Evolutionary conservation across 2,113 vertebrate species (phyloP).

Genomic region (Embiotoca jacksoni): DNA sequence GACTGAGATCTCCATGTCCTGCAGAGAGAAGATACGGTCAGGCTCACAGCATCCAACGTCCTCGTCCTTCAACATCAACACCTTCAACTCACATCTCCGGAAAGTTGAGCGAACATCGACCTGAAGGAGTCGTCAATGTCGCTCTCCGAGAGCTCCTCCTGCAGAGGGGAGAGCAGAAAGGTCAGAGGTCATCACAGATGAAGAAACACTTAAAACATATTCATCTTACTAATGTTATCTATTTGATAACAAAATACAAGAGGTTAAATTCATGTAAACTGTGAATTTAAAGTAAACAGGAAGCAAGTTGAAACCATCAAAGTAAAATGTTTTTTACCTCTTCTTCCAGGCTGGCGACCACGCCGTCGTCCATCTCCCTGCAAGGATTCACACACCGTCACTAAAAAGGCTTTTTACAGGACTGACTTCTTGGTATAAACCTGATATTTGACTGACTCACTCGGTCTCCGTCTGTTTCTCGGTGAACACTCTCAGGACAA

Average conservation of each 20-base stretch:
- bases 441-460: conserved; percentile 71
- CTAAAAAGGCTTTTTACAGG: neutral
- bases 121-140: conserved; percentile 87
- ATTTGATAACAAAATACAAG: no score
- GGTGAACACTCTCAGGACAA: conserved; percentile 92
- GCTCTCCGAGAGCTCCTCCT: conserved; percentile 84
- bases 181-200: no score
- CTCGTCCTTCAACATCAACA: no score
- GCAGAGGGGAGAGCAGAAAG: conserved; percentile 53
- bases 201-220: neutral
- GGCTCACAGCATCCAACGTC: neutral
- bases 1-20: conserved; percentile 88
- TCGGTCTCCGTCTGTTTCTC: conserved; percentile 89
- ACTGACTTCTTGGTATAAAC: no score
- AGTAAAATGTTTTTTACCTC: conserved; percentile 82
- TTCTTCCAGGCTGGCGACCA: conserved; percentile 82
- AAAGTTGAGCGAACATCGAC: conserved; percentile 85
- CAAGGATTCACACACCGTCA: conserved; percentile 17
- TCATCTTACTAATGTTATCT: no score
- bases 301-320: no score
- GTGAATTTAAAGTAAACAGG: neutral
- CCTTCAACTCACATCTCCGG: conserved; percentile 83
- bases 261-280: no score
- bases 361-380: conserved; percentile 88
- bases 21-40: neutral